Evolutionary conservation across 2,888 invertebrate genomes (phyloP).

Genomic region (Gymnocheta viridis): DNA sequence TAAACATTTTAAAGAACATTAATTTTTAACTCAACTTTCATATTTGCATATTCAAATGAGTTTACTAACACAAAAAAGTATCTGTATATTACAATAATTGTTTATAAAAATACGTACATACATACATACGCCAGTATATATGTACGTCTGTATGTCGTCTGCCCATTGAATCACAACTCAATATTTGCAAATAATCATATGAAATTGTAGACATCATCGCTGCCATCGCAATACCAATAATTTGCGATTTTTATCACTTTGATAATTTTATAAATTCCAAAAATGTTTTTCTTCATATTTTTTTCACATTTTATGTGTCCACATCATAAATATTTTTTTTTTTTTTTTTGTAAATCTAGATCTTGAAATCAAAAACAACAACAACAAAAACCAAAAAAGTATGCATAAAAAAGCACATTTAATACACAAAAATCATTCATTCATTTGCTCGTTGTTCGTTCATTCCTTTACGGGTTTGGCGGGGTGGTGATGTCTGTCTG

Average conservation of each 20-base stretch:
- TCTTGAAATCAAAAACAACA: slow-evolving; percentile 12
- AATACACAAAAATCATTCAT: slow-evolving; percentile 61
- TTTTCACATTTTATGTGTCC: slow-evolving; percentile 49
- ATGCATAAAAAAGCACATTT: slow-evolving; percentile 65
- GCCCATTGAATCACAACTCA: slow-evolving; percentile 6
- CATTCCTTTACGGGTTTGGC: slow-evolving; percentile 3
- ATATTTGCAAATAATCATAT: slow-evolving; percentile 36
- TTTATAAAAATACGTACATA: not conserved
- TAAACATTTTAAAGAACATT: too few relatives aligned
- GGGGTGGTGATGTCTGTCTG: not conserved
- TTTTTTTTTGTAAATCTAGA: slow-evolving; percentile 55
- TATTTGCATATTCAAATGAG: too few relatives aligned
- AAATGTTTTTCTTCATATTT: slow-evolving; percentile 46
- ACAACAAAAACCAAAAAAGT: slow-evolving; percentile 26
- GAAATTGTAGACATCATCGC: slow-evolving; percentile 41
- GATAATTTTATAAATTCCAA: slow-evolving; percentile 47
- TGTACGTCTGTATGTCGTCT: not conserved
- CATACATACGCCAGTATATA: not conserved
- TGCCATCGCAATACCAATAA: slow-evolving; percentile 46
- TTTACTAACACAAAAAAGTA: too few relatives aligned
- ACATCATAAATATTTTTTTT: slow-evolving; percentile 42
- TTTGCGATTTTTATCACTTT: slow-evolving; percentile 60
- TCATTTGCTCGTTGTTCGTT: slow-evolving; percentile 25
- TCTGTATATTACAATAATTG: too few relatives aligned
- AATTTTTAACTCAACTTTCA: not conserved